Evolutionary conservation across 2,888 invertebrate species (phyloP).

Genomic region (Achlya flavicornis): DNA sequence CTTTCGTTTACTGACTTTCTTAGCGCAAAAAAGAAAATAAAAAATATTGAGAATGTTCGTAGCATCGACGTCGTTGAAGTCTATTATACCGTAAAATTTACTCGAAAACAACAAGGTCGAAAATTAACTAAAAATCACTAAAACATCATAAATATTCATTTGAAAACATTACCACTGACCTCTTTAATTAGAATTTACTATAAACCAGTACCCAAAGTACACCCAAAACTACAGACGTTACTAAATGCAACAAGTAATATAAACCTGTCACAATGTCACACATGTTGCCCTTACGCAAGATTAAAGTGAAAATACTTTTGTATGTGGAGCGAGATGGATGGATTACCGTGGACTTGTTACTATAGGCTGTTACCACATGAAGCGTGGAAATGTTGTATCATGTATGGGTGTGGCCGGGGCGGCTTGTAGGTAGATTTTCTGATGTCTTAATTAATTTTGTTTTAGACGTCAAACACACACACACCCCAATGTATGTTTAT

Average conservation of each 20-base stretch:
- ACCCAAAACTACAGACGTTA: neutral
- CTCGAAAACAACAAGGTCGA: neutral
- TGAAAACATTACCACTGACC: neutral
- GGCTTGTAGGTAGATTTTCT: too few relatives aligned
- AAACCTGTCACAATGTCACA: conserved; percentile 15
- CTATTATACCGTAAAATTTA: neutral
- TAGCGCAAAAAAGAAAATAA: too few relatives aligned
- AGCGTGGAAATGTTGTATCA: neutral
- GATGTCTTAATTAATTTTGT: too few relatives aligned
- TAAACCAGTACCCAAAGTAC: neutral
- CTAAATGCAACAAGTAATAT: conserved; percentile 2
- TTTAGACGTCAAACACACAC: too few relatives aligned
- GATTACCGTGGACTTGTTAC: conserved; percentile 2
- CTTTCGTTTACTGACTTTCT: too few relatives aligned
- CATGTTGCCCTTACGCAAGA: conserved; percentile 23
- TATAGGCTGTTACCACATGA: neutral
- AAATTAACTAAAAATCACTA: neutral
- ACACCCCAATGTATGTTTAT: too few relatives aligned
- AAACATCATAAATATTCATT: neutral
- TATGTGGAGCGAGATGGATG: conserved; percentile 19
- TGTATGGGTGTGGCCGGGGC: neutral
- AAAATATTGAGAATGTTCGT: too few relatives aligned
- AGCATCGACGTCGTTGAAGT: neutral
- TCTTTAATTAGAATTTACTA: neutral
- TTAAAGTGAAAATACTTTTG: conserved; percentile 20